Base-by-base conservation (phyloP, 2,888 invertebrate genomes). In the Tachystola acroxantha region DNA sequence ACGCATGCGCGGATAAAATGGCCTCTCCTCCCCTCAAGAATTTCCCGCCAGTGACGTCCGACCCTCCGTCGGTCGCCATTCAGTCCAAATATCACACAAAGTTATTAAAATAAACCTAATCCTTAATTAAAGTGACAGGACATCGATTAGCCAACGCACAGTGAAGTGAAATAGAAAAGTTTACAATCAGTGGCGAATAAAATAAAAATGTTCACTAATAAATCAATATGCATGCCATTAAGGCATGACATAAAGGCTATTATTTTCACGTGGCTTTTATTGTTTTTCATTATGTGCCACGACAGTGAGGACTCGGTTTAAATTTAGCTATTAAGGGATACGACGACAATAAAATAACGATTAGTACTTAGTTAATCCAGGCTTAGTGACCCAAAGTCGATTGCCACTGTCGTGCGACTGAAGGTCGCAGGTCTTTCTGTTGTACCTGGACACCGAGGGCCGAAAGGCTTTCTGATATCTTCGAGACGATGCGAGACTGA, bases 231-330 rank as follows among this genome's bases (percentile, higher is more conserved):
- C 13, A 53, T 50, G 39, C 40, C 43, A 54, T 50, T 53, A 48
- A 48, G 45, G 27, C 29, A 19, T 25, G 35, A 40, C 36, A 44
- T 63, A 50, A 62, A 60, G 43, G 58, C 55, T 42, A 45, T 73
- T 47, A 55, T 53, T 37, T 43, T 70, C 49, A 55, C 65, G 46
- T 67, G 53, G 50, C 64, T 61, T 64, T 63, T 76, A 64, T 59
- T 72, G 47, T 53, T 66, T 30, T 50, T 73, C 47, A 72, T 80
- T 55, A 65, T 71, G 74, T 84, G 84, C 58, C 84, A 81, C 48
- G 84, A 84, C 51, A 61, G 56, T 40, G 79, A 82, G 45, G 61
- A 78, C 43, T 58, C 57, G 27, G 54, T 64, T 47, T 72, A 66
- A 60, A 27, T 32, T 19, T 27, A 25, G 30, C 19, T 12, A n/a